Conservation (phyloP, 2,888 invertebrate genomes). For the Agonopterix arenella region DNA sequence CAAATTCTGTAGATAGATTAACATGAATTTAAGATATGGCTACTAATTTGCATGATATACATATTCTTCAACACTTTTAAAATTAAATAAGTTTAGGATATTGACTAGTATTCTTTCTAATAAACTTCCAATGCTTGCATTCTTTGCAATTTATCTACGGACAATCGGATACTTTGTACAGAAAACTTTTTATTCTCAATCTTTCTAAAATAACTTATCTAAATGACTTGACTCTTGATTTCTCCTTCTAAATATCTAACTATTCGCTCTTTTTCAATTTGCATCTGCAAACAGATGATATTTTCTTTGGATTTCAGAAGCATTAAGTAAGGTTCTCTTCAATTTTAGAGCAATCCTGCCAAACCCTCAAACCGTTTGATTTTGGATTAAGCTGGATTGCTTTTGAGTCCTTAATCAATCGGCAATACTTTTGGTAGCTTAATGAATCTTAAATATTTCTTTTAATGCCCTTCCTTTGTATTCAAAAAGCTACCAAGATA, state of each 20-base stretch:
- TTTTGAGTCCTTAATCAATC: conserved; percentile 31
- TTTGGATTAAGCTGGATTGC: conserved; percentile 18
- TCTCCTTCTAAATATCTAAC: conserved; percentile 39
- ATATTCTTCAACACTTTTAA: conserved; percentile 26
- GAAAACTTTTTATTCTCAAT: conserved; percentile 25
- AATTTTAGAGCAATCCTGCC: conserved; percentile 34
- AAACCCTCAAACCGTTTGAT: conserved; percentile 32
- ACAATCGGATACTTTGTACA: conserved; percentile 35
- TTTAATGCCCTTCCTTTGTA: background rate
- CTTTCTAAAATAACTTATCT: conserved; percentile 22
- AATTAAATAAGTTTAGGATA: conserved; percentile 19
- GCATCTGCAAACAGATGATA: conserved; percentile 59
- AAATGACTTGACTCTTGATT: conserved; percentile 17
- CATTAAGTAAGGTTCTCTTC: conserved; percentile 55
- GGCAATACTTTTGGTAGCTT: conserved; percentile 36
- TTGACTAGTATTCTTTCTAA: conserved; percentile 23
- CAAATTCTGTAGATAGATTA: conserved; percentile 13
- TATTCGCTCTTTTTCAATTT: conserved; percentile 54
- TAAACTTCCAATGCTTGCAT: conserved; percentile 49
- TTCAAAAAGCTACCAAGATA: conserved; percentile 37
- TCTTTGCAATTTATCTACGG: conserved; percentile 46
- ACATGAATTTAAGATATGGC: conserved; percentile 31
- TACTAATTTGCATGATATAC: conserved; percentile 45
- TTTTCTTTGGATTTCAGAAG: conserved; percentile 59
- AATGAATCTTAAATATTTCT: conserved; percentile 9